Base-by-base conservation (phyloP, 2,888 invertebrate species). In the Pomacea canaliculata region DNA sequence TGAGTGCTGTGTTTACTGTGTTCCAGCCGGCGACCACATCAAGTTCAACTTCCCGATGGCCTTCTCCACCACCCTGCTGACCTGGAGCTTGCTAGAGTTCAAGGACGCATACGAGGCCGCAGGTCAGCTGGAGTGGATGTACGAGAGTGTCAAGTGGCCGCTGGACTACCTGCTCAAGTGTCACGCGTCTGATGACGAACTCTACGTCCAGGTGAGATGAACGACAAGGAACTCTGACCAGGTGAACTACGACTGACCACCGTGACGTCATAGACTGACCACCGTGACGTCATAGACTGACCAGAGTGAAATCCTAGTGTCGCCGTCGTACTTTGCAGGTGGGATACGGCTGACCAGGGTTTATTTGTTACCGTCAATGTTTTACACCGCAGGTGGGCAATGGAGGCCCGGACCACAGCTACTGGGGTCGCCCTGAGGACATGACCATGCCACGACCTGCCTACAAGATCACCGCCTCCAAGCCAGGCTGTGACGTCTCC, bases 371-470 rank as follows among this genome's bases (percentile, higher is more conserved):
- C 37, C 5, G 1, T 37, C 37, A 37, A 37, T 37, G 37, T 37
- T 37, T 37, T 3, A 37, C 37, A 37, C 37, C 37, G 7, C 48
- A 87, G 87, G 85, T 86, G 12, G 88, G 85, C 18, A 81, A 86
- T 84, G 93, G 93, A 78, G 85, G 89, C 13, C 83, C 91, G 8
- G 93, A 94, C 83, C 93, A 93, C 83, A 87, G 89, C 1, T 93
- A 91, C 86, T 94, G 93, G 93, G 93, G 93, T 3, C 89, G 93
- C 68, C 93, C 93, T 2, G 93, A 94, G 86, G 93, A 93, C 67
- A 88, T 85, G 85, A 93, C 92, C 78, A 92, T 91, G 88, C 89
- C 91, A 0, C 89, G 93, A 78, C 93, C 93, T 12, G 91, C 93
- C 10, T 87, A 93, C 85, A 93, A 93, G 86, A 92, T 93, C 73